Conservation (phyloP, 2,888 invertebrate genomes). For the Ennomos fuscantarius region DNA sequence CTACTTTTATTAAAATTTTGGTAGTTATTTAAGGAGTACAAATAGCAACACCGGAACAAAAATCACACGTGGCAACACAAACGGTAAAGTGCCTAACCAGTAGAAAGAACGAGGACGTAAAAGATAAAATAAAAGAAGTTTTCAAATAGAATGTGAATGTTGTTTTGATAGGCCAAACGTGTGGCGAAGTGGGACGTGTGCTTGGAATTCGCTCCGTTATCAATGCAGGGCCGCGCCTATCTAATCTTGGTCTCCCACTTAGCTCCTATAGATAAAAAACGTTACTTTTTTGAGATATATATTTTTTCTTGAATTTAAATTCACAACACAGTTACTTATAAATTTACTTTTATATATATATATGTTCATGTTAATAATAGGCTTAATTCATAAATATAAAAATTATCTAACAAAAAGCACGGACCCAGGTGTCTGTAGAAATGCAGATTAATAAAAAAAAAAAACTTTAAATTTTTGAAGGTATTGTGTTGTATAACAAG, state of each 20-base stretch:
- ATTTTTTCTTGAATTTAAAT: slow-evolving; percentile 14
- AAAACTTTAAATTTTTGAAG: too few species aligned
- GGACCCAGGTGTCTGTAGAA: too few species aligned
- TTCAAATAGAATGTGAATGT: slow-evolving; percentile 37
- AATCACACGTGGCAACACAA: not conserved
- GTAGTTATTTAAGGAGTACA: not conserved
- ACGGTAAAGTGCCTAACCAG: not conserved
- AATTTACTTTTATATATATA: too few species aligned
- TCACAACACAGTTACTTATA: too few species aligned
- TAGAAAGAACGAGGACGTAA: slow-evolving; percentile 4
- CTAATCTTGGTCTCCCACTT: slow-evolving; percentile 74
- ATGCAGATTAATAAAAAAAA: too few species aligned
- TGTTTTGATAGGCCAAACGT: slow-evolving; percentile 42
- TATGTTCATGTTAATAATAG: too few species aligned
- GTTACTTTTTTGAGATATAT: slow-evolving; percentile 54
- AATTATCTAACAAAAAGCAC: too few species aligned
- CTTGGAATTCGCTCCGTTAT: slow-evolving; percentile 71
- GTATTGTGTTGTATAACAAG: too few species aligned
- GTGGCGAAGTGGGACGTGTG: slow-evolving; percentile 54
- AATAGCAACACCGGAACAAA: slow-evolving; percentile 4
- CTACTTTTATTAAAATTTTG: not conserved
- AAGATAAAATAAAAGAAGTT: slow-evolving; percentile 27
- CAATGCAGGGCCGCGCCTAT: slow-evolving; percentile 75
- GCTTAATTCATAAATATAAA: too few species aligned
- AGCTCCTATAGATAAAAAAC: slow-evolving; percentile 62